Conservation (phyloP, 2,888 invertebrate genomes). For the Melipona beecheii region DNA sequence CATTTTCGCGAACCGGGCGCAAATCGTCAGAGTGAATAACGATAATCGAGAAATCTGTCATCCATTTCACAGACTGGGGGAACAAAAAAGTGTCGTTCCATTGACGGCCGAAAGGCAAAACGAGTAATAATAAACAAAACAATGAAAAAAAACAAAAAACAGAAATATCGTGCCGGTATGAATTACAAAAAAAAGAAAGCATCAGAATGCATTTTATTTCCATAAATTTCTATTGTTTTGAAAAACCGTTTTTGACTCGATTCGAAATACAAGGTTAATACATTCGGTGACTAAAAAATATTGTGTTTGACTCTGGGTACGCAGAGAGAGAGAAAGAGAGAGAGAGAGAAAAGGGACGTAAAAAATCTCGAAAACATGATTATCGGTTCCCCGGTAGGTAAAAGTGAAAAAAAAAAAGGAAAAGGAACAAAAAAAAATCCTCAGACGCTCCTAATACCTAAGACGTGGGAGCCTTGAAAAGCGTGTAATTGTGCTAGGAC, state of each 20-base stretch:
- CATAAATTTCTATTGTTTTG: not conserved
- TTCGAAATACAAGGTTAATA: not conserved
- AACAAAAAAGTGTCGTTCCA: not conserved
- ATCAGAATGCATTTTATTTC: slow-evolving; percentile 4
- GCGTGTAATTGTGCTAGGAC: slow-evolving; percentile 8
- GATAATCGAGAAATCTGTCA: not conserved
- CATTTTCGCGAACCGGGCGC: not conserved
- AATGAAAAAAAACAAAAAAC: not conserved
- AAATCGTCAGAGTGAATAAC: not conserved
- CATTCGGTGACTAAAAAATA: not conserved
- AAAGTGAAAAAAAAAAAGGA: not conserved
- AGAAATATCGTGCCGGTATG: not conserved
- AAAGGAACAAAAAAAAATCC: not conserved
- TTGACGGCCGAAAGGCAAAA: not conserved
- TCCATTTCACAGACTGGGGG: not conserved
- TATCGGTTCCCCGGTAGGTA: slow-evolving; percentile 12
- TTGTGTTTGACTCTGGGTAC: not conserved
- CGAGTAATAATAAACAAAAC: not conserved
- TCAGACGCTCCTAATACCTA: slow-evolving; percentile 7
- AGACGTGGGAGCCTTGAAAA: slow-evolving; percentile 11
- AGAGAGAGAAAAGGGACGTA: not conserved
- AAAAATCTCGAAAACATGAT: slow-evolving; percentile 20
- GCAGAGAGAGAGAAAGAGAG: no score
- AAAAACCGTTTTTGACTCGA: not conserved
- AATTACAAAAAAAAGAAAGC: not conserved